Conservation (phyloP, 2,113 vertebrate species). For the Burhinus oedicnemus region DNA sequence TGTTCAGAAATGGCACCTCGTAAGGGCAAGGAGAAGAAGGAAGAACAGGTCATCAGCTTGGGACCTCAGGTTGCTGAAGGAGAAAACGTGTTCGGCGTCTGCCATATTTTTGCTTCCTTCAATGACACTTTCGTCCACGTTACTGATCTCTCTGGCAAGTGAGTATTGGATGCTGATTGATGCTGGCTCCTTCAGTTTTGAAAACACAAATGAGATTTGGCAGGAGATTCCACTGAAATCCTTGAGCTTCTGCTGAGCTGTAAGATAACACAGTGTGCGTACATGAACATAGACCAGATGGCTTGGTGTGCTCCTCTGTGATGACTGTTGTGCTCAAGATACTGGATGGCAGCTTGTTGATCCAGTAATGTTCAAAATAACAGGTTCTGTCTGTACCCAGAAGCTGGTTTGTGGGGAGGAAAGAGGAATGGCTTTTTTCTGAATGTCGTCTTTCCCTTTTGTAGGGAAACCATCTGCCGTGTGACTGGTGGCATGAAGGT, state of each 20-base stretch:
- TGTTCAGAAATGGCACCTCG: constrained; percentile 93
- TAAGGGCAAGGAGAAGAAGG: constrained; percentile 99
- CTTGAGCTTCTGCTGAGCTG: background rate
- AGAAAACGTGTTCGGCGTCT: constrained; percentile 97
- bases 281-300: fast-evolving
- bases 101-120: constrained; percentile 99
- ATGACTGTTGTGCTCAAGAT: fast-evolving
- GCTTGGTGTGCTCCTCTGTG: background rate
- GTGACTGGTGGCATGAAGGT: constrained; percentile 99
- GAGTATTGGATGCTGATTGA: constrained; percentile 51
- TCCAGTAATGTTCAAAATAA: fast-evolving
- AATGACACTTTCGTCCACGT: constrained; percentile 98
- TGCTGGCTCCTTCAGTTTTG: background rate
- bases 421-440: background rate
- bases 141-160: constrained; percentile 99
- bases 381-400: background rate
- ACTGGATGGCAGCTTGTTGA: background rate
- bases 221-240: background rate
- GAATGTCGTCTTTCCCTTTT: background rate
- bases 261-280: fast-evolving
- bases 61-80: constrained; percentile 98
- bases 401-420: background rate
- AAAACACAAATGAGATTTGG: background rate
- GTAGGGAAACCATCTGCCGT: constrained; percentile 95
- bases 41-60: constrained; percentile 98